Percentiles rank a stretch among this genome's conserved stretches.
Evolutionary conservation across 2,888 invertebrate species (phyloP).

Genomic region (Drosophila meridiana): DNA sequence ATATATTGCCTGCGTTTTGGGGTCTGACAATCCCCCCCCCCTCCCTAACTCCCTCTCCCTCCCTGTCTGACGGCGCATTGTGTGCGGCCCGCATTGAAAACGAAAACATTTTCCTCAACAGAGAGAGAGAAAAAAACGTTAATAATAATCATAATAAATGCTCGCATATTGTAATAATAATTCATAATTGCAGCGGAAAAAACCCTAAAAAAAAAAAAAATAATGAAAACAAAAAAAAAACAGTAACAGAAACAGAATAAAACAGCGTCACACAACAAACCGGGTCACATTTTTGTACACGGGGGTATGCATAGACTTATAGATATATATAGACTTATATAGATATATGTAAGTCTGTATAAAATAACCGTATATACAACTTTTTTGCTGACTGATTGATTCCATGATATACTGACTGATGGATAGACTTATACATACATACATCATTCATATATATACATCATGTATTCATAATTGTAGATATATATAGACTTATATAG

Average conservation of each 20-base stretch:
- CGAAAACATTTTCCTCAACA: conserved; percentile 21
- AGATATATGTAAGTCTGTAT: too few species aligned
- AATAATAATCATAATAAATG: conserved; percentile 46
- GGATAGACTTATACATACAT: too few species aligned
- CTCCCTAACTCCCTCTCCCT: neutral
- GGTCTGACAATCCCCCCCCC: neutral
- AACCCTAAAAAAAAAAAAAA: conserved; percentile 21
- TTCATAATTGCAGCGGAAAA: conserved; percentile 51
- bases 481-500: too few species aligned
- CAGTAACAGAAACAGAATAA: neutral
- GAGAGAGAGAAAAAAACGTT: neutral
- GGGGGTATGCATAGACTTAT: neutral
- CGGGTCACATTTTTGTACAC: conserved; percentile 33
- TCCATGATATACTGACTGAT: too few species aligned
- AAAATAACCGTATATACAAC: too few species aligned
- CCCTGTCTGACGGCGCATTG: neutral
- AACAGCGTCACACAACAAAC: conserved; percentile 43
- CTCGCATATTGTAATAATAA: conserved; percentile 38
- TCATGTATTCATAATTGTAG: too few species aligned
- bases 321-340: too few species aligned
- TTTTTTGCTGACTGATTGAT: too few species aligned
- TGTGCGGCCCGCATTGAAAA: conserved; percentile 38
- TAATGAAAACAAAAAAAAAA: conserved; percentile 21
- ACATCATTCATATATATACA: too few species aligned
- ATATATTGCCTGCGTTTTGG: conserved; percentile 37